Conservation (phyloP, 2,113 vertebrate species). For the Myiagra hebetior region DNA sequence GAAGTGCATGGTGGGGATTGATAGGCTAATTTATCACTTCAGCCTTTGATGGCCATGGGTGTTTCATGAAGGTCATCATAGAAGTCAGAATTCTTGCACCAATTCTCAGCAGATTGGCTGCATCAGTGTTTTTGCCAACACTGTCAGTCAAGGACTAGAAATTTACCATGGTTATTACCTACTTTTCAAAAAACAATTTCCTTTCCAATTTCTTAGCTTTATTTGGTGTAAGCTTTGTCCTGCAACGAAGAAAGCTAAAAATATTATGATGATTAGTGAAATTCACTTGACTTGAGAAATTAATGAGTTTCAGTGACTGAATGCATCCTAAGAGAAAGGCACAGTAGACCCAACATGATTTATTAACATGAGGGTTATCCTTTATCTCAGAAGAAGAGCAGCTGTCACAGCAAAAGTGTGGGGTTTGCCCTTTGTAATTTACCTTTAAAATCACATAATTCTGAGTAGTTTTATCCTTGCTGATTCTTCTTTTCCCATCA, state of each 20-base stretch:
- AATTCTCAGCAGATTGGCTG: neutral
- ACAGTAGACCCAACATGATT: neutral
- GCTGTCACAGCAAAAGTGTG: neutral
- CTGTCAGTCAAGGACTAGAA: neutral
- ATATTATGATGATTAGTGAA: neutral
- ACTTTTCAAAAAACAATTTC: neutral
- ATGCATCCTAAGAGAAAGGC: neutral
- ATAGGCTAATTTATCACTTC: neutral
- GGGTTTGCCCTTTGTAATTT: neutral
- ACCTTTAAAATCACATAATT: conserved; percentile 21
- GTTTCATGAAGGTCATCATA: neutral
- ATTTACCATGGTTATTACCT: neutral
- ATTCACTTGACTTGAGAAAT: neutral
- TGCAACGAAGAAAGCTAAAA: neutral
- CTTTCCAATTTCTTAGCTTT: neutral
- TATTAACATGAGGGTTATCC: neutral
- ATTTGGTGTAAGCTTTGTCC: neutral
- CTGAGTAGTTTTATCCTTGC: neutral
- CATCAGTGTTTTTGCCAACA: neutral
- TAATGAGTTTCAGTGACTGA: neutral
- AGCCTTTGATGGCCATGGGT: neutral
- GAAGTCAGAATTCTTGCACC: neutral
- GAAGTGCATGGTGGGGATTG: neutral
- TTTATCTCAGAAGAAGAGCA: neutral
- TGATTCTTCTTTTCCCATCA: neutral